Conservation (phyloP, 2,113 vertebrate genomes). For the Leiothrix lutea region DNA sequence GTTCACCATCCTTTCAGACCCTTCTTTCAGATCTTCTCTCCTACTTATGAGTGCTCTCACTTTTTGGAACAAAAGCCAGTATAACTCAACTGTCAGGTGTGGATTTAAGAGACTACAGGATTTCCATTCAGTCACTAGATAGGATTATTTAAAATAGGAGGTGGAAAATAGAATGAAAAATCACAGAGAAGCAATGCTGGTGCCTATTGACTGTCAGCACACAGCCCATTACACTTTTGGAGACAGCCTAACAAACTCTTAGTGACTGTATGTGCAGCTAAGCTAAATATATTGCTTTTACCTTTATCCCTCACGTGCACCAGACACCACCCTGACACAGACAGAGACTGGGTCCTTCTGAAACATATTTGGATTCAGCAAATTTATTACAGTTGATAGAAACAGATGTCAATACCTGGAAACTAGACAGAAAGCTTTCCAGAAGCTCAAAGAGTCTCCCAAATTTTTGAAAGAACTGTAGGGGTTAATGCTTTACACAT, state of each 20-base stretch:
- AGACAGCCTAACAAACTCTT: background rate
- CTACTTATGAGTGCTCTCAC: no score
- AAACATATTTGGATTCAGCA: background rate
- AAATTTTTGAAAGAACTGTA: background rate
- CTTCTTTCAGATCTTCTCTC: background rate
- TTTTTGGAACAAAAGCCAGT: background rate
- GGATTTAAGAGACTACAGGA: background rate
- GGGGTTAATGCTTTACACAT: background rate
- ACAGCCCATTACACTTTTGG: background rate
- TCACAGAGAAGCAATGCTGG: background rate
- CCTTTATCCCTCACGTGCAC: background rate
- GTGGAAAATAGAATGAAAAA: background rate
- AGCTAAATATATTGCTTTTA: background rate
- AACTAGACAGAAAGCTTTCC: background rate
- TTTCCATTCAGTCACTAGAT: background rate
- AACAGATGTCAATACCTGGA: background rate
- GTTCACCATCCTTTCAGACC: background rate
- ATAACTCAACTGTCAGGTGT: background rate
- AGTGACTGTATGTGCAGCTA: background rate
- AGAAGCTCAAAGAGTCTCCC: background rate
- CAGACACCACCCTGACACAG: background rate
- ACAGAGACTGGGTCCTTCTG: background rate
- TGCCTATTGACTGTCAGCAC: background rate
- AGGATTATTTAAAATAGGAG: background rate
- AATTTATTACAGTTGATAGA: background rate